Evolutionary conservation across 1,140 invertebrate genomes (phyloP).

Genomic region (Mycetomoellerius zeteki): DNA sequence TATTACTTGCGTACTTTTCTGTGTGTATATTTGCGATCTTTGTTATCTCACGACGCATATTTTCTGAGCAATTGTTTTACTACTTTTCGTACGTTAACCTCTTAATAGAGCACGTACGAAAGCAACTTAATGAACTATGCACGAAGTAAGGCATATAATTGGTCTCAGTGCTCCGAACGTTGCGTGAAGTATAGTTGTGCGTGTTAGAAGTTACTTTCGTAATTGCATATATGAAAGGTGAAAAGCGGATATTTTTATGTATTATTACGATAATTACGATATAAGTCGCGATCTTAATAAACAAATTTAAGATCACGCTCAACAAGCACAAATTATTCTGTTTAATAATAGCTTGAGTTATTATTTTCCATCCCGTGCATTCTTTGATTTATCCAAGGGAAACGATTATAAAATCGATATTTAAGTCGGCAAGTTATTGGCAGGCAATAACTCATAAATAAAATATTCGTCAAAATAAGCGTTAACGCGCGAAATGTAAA

Average conservation of each 20-base stretch:
- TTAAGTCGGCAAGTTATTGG: neutral
- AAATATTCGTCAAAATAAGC: slow-evolving; percentile 22
- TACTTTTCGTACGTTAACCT: slow-evolving; percentile 18
- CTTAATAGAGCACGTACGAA: slow-evolving; percentile 32
- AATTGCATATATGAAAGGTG: slow-evolving; percentile 14
- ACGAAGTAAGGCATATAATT: slow-evolving; percentile 23
- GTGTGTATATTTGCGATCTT: neutral
- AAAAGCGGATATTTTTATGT: slow-evolving; percentile 24
- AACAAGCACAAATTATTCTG: neutral
- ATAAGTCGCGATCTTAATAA: neutral
- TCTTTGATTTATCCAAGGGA: neutral
- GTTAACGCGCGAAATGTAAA: neutral
- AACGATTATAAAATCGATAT: neutral
- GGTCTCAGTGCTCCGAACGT: neutral
- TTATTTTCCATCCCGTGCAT: neutral
- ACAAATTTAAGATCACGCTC: slow-evolving; percentile 13
- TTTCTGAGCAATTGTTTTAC: neutral
- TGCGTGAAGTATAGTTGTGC: slow-evolving; percentile 18
- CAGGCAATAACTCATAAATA: neutral
- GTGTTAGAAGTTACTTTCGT: slow-evolving; percentile 38
- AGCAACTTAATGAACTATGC: slow-evolving; percentile 28
- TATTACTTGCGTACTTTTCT: too few species aligned
- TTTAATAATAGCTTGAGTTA: neutral
- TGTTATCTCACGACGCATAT: neutral
- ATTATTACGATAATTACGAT: slow-evolving; percentile 14